Evolutionary conservation across 2,888 invertebrate species (phyloP), one percentile per base, ranked within the genome.

Genomic region (Drosophila nigricruria): DNA sequence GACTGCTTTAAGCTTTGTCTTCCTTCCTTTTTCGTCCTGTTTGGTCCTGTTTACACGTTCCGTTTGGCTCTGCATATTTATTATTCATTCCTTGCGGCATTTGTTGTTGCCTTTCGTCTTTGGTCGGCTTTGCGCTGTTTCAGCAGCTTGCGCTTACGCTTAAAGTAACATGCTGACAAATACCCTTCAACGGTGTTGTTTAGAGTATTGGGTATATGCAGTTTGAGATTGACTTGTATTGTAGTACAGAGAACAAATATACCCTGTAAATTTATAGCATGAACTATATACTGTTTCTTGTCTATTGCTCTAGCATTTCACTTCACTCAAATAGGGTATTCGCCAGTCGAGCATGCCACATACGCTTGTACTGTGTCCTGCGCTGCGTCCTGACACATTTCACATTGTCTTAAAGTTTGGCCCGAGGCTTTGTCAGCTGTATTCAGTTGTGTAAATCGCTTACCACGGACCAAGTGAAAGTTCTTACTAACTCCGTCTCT

Each of bases 1-100:
- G 18, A 40, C 27, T 36, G 12, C 53, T 38, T 42, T 20, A 50
- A 65, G n/a, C 62, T 20, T 53, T 18, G 12, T 16, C 38, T 34
- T 60, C 14, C 20, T 43, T 43, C 45, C 50, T 49, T 40, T 25
- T 52, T 23, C 18, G 25, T 43, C 36, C 52, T 52, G 36, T 14
- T 42, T 60, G 8, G 30, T 50, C 43, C 50, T 54, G 52, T 54
- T 60, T 43, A 40, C 45, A 47, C 52, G 27, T 53, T 56, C 36
- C 36, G 32, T 30, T 40, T 42, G 40, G 38, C 59, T 23, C 45
- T 62, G 45, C 69, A 63, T 70, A 84, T 84, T 82, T 80, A 76
- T 84, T 82, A 80, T 84, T 84, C 72, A 85, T 73, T 84, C 74
- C 70, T 74, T 63, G 79, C 73, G 70, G 73, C 77, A 58, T 59